These are phyloP conservation scores for Megalonaias nervosa DNA, from an alignment of 1,140 invertebrate genomes.

Conservation along the genomic window DNA sequence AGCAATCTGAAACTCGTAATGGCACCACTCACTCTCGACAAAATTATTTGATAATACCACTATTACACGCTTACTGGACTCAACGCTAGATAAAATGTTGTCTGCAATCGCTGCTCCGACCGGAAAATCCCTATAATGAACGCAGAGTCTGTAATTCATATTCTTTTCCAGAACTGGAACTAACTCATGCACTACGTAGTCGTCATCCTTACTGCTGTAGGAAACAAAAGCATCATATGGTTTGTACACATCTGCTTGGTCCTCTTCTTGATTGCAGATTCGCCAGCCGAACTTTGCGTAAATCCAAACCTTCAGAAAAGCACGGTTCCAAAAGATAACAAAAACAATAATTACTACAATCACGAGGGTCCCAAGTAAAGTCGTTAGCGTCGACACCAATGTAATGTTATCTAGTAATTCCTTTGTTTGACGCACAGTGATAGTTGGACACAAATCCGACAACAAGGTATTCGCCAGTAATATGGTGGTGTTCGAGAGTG, in stretches of 20 bases:
- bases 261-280: constrained; percentile 12
- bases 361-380: constrained; percentile 17
- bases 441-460: background rate
- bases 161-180: constrained; percentile 52
- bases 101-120: constrained; percentile 53
- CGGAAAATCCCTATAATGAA: constrained; percentile 55
- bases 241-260: constrained; percentile 33
- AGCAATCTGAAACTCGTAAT: constrained; percentile 56
- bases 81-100: constrained; percentile 45
- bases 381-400: constrained; percentile 28
- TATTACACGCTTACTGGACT: constrained; percentile 52
- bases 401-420: background rate
- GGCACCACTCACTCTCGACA: constrained; percentile 51
- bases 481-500: background rate
- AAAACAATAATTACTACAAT: constrained; percentile 23
- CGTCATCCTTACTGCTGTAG: constrained; percentile 53
- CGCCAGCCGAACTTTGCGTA: constrained; percentile 48
- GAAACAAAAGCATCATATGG: constrained; percentile 58
- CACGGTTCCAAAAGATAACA: constrained; percentile 36
- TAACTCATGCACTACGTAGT: constrained; percentile 51
- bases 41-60: constrained; percentile 36
- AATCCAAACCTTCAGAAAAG: constrained; percentile 50
- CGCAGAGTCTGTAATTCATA: constrained; percentile 53
- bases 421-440: constrained; percentile 3
- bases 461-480: background rate